Base-by-base conservation (phyloP, 2,113 vertebrate genomes). In the Triplophysa dalaica region DNA sequence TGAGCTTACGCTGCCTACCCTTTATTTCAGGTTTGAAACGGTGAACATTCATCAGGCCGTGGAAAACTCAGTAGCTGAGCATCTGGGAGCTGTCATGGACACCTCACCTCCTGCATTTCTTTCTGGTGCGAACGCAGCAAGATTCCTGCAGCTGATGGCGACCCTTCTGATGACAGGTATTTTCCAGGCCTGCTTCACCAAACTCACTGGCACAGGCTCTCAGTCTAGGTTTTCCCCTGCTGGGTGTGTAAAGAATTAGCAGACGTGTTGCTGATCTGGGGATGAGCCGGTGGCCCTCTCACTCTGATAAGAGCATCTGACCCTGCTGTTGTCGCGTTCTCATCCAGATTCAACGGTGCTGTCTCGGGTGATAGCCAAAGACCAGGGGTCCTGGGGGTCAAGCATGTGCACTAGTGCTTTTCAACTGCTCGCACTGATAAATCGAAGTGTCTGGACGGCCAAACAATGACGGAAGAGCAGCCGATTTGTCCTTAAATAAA, bases 131-230 rank as follows among this genome's bases (percentile, higher is more conserved):
- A 87, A 86, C 56, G 87, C 75, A 82, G 77, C 88, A 85, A 92
- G 87, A 93, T 91, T 91, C 89, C 85, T 91, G 61, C 84, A 85
- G 74, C 83, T 84, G 85, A 90, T 82, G 66, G 62, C 33, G 77
- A 89, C 89, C 84, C 88, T 83, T 72, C 80, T 6, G 90, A 87
- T 92, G 91, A 93, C 92, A 93, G 90, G 87, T 90, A 94, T 94
- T 93, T 92, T 92, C 93, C 92, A 94, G 90, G 85, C 91, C 89
- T 89, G 89, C 81, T 70, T 67, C 80, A 82, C 87, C 61, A 77
- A 86, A 89, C 66, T 84, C 87, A 70, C 89, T 82, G 82, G 86
- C 85, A 24, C n/a, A 22, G 4, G 41, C 63, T 33, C 24, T 68
- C 52, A 19, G 29, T 13, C 26, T 80, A 78, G 78, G 76, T 78